Evolutionary conservation across 92 coral and sea anemone species (phyloP).

Genomic region (Paramuricea clavata): DNA sequence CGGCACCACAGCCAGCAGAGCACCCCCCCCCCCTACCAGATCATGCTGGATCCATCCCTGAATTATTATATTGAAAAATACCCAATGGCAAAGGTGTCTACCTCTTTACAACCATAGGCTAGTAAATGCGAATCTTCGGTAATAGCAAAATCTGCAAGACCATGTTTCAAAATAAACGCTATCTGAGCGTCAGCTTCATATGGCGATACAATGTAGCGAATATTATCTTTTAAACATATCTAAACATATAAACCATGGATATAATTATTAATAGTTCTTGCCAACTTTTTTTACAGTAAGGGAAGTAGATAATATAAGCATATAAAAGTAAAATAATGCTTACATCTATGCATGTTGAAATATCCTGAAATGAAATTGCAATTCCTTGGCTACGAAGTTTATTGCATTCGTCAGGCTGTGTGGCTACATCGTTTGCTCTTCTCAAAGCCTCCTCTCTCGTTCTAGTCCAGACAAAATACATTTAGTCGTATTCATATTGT

Average conservation of each 20-base stretch:
- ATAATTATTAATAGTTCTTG: too few relatives aligned
- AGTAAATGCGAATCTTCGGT: slow-evolving; percentile 67
- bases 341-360: background rate
- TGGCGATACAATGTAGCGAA: background rate
- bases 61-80: background rate
- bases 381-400: background rate
- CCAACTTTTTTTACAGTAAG: too few relatives aligned
- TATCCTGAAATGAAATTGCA: background rate
- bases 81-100: background rate
- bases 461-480: background rate
- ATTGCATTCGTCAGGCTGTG: too few relatives aligned
- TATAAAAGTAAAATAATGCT: background rate
- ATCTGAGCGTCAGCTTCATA: slow-evolving; percentile 67
- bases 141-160: slow-evolving; percentile 51
- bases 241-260: too few relatives aligned
- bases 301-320: too few relatives aligned
- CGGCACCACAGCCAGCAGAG: too few relatives aligned
- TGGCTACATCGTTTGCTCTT: background rate
- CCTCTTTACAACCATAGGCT: slow-evolving; percentile 64
- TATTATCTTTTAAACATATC: too few relatives aligned
- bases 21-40: too few relatives aligned
- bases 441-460: background rate
- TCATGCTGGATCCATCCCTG: too few relatives aligned
- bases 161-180: slow-evolving; percentile 38
- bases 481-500: too few relatives aligned